Percentiles rank a stretch among this genome's conserved stretches.
Conservation (phyloP, 2,888 invertebrate genomes). For the Caenorhabditis wallacei region DNA sequence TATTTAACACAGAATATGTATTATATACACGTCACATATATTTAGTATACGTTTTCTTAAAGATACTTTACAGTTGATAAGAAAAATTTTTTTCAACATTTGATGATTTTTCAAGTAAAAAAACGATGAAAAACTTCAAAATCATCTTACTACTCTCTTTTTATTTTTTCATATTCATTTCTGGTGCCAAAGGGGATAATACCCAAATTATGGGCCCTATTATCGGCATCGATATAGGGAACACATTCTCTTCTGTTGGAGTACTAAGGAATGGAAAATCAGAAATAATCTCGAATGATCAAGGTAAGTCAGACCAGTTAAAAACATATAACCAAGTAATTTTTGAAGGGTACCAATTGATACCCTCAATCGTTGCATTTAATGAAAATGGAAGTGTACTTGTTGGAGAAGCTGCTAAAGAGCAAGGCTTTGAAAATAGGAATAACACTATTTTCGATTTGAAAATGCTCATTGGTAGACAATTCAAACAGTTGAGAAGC, state of each 20-base stretch:
- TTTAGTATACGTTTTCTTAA: no score
- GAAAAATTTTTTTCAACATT: no score
- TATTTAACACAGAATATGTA: no score
- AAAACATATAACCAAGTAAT: not conserved
- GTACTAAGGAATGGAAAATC: not conserved
- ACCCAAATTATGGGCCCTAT: no score
- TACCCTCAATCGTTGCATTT: slow-evolving; percentile 82
- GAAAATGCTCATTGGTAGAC: slow-evolving; percentile 95
- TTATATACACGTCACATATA: no score
- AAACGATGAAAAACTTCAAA: no score
- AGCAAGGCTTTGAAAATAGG: slow-evolving; percentile 98
- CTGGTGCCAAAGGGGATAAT: no score
- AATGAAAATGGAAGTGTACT: slow-evolving; percentile 78
- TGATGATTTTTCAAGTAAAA: no score
- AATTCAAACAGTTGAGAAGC: not conserved
- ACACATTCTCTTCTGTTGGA: slow-evolving; percentile 8
- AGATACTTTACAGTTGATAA: no score
- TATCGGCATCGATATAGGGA: slow-evolving; percentile 6
- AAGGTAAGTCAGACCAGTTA: not conserved
- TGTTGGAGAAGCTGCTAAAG: slow-evolving; percentile 97
- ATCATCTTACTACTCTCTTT: no score
- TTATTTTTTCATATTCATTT: no score
- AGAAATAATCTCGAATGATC: not conserved
- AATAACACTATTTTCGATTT: slow-evolving; percentile 99
- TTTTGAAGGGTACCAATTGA: slow-evolving; percentile 77